A percentile compares a stretch with the other conserved stretches of the same genome.
Evolutionary conservation across 2,113 vertebrate species (phyloP).

Genomic region (Heteronetta atricapilla): DNA sequence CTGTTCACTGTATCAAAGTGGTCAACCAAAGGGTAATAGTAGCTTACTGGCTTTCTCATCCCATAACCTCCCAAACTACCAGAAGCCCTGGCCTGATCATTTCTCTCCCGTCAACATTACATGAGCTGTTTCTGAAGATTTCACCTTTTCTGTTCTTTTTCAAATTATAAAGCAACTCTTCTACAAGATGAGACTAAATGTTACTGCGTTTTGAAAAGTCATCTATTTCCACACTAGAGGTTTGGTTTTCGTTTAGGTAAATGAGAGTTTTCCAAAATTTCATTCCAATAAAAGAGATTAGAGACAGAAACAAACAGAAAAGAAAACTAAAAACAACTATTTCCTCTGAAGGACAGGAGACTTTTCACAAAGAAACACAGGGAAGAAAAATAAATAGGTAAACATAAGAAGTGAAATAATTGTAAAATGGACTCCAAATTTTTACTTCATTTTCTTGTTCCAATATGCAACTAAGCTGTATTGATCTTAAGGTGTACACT

Average conservation of each 20-base stretch:
- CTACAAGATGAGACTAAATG: neutral
- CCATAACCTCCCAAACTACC: neutral
- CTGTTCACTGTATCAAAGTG: neutral
- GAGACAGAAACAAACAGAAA: neutral
- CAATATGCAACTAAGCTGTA: neutral
- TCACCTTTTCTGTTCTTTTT: neutral
- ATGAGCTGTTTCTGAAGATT: neutral
- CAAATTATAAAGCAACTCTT: neutral
- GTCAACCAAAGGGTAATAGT: slow-evolving; percentile 5
- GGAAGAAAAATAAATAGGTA: neutral
- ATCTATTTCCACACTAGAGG: neutral
- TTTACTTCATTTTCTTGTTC: neutral
- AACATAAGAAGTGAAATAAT: neutral
- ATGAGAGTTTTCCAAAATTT: neutral
- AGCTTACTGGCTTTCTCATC: neutral
- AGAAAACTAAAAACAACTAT: neutral
- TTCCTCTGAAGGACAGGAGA: neutral
- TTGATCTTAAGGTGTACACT: neutral
- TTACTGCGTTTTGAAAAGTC: neutral
- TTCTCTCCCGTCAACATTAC: neutral
- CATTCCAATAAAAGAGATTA: neutral
- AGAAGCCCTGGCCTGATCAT: neutral
- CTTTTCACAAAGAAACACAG: neutral
- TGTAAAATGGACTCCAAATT: neutral
- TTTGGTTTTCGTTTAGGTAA: neutral